Base-by-base conservation (phyloP, 1,140 invertebrate species). In the Armadillidium nasatum region DNA sequence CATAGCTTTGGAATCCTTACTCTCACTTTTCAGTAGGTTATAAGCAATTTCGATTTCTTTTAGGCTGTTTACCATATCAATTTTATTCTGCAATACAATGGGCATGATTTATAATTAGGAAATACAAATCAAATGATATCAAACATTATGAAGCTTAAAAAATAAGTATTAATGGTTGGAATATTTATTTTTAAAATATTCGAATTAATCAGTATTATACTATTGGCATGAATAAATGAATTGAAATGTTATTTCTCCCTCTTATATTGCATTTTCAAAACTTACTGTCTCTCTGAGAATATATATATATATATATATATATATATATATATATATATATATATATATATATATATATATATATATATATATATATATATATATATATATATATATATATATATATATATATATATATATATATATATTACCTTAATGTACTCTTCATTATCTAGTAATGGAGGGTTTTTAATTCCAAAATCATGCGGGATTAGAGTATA, bases 41-140 rank as follows among this genome's bases (percentile, higher is more conserved):
- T 96, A 99, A 0, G 96, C 96, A 60, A 97, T 89, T 85, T 99
- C 96, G 81, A 99, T 94, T 83, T 99, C 96, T 76, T 95, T 85
- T 33, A 99, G 84, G 77, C 91, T 94, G 80, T 97, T 94, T 66
- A 99, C 84, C 94, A 99, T 96, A 80, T 93, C 91, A 13, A 91
- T 88, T 86, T 98, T 97, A n/a, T 84, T 77, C 87, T 92, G 81
- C 80, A 33, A 33, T 33, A 33, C 6, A 6, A 3, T 82, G 78
- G 74, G 77, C 69, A 81, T 73, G 54, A 54, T 54, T 66, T 6
- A 75, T n/a, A 33, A 33, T 3, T 33, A 3, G 33, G 6, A 3
- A 33, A 33, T 33, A 33, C 33, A 23, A 60, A 66, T 1, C 2
- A 33, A n/a, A n/a, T n/a, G n/a, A 33, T 33, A 33, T 33, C 33